Conservation (phyloP, 2,888 invertebrate species). For the Meganola albula region DNA sequence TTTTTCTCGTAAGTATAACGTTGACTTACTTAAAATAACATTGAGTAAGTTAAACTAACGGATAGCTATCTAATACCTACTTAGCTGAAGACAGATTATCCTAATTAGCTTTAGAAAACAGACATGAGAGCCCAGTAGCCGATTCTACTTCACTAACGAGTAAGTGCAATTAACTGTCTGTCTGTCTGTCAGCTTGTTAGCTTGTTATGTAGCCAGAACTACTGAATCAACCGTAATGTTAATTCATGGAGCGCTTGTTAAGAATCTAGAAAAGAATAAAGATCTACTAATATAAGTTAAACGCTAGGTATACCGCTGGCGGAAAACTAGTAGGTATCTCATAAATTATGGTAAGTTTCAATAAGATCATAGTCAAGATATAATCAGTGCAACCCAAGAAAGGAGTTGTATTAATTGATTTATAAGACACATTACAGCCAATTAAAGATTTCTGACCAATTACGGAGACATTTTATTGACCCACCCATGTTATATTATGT, state of each 20-base stretch:
- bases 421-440: conserved; percentile 56
- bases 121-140: conserved; percentile 23
- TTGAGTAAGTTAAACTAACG: conserved; percentile 16
- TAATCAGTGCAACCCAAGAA: conserved; percentile 49
- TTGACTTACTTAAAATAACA: conserved; percentile 19
- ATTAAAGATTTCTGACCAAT: conserved; percentile 57
- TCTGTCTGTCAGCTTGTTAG: no score
- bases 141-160: conserved; percentile 36
- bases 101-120: conserved; percentile 23
- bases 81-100: conserved; percentile 26
- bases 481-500: conserved; percentile 37
- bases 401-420: conserved; percentile 58
- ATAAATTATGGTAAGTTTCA: conserved; percentile 40
- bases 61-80: conserved; percentile 12
- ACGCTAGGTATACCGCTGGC: no score
- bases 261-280: no score
- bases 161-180: no score
- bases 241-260: no score
- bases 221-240: no score
- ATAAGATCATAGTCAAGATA: conserved; percentile 37
- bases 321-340: no score
- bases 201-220: no score
- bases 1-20: conserved; percentile 49
- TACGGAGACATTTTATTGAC: conserved; percentile 40
- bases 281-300: no score